These are phyloP conservation scores for Arctocebus calabarensis DNA, from an alignment of 2,797 vertebrate genomes.

Conservation along the genomic window DNA sequence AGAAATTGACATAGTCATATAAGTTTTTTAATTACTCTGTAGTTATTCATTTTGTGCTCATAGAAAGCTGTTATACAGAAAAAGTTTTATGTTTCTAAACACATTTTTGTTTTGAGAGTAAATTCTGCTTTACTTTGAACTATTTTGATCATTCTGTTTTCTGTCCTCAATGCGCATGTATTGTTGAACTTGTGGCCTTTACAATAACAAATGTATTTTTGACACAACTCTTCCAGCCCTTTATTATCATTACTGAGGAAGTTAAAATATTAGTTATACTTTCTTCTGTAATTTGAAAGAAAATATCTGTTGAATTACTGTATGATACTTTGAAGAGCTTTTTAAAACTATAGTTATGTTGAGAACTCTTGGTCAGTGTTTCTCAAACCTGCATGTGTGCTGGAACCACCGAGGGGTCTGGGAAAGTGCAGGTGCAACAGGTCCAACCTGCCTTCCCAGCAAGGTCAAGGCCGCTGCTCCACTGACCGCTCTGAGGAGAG, in stretches of 20 bases:
- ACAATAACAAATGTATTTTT: background rate
- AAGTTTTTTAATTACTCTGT: slow-evolving; percentile 2
- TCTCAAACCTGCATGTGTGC: background rate
- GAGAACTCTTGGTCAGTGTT: background rate
- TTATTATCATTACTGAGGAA: background rate
- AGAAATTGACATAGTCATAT: slow-evolving; percentile 11
- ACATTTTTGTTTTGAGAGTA: slow-evolving; percentile 38
- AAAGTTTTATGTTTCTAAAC: background rate
- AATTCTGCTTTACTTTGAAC: slow-evolving; percentile 1
- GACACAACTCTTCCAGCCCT: background rate
- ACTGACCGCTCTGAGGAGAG: background rate
- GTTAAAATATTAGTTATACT: slow-evolving; percentile 28
- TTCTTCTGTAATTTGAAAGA: slow-evolving; percentile 27
- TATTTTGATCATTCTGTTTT: background rate
- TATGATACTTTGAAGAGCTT: background rate
- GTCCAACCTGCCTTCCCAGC: background rate
- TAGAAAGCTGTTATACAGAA: background rate
- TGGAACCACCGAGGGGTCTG: background rate
- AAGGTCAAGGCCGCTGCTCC: fast-evolving
- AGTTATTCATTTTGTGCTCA: slow-evolving; percentile 17
- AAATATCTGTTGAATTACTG: slow-evolving; percentile 27
- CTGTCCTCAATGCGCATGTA: background rate
- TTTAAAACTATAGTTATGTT: background rate
- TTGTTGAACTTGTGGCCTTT: background rate
- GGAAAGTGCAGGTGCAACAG: background rate